These are phyloP conservation scores for Camptogramma bilineatum DNA, from an alignment of 2,888 invertebrate genomes.

Conservation along the genomic window DNA sequence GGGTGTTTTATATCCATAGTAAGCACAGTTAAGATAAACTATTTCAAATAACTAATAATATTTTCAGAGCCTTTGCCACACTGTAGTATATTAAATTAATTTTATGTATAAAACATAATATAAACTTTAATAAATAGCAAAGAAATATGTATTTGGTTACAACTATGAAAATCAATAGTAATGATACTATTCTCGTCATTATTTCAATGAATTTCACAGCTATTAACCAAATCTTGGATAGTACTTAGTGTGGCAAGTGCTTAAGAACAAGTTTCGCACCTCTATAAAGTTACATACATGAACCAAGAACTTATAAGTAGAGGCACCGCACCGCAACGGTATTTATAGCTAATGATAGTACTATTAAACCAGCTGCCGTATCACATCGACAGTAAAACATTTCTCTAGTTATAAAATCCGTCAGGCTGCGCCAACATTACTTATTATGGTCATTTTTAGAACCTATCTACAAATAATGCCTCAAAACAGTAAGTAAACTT, in stretches of 20 bases:
- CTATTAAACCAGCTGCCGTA: conserved; percentile 16
- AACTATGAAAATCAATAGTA: conserved; percentile 9
- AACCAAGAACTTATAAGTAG: background rate
- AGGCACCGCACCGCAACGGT: background rate
- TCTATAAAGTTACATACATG: background rate
- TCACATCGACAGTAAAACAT: conserved; percentile 4
- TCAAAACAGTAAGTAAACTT: background rate
- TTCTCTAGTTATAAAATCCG: conserved; percentile 8
- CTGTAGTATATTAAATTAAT: background rate
- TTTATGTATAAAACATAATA: background rate
- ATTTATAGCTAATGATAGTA: background rate
- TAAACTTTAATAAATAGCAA: background rate
- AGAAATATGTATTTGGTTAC: background rate
- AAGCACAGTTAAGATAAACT: background rate
- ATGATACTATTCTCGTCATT: conserved; percentile 12
- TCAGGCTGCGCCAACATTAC: conserved; percentile 13
- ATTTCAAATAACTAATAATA: background rate
- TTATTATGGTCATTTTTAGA: conserved; percentile 5
- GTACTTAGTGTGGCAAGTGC: background rate
- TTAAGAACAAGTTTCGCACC: background rate
- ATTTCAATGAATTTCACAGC: conserved; percentile 1
- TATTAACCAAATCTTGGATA: background rate
- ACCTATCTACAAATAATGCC: conserved; percentile 11
- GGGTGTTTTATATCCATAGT: background rate
- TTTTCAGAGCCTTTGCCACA: background rate